A percentile compares a stretch with the other conserved stretches of the same genome.
These are phyloP conservation scores for Ctenodactylus gundi DNA, from an alignment of 2,113 vertebrate species.

Conservation along the genomic window DNA sequence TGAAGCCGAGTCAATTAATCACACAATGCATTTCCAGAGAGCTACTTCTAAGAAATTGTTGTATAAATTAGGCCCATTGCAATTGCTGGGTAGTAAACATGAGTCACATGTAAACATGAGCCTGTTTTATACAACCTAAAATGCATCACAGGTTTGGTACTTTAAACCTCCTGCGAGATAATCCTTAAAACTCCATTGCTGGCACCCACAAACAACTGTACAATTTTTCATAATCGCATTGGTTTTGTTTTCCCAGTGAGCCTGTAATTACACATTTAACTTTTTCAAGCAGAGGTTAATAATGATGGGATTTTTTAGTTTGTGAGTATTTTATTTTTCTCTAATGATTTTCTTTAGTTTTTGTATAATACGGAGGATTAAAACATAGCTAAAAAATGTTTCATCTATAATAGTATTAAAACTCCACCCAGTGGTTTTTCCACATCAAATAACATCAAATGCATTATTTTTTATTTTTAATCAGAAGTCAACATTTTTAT, in stretches of 20 bases:
- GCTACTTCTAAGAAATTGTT: slow-evolving; percentile 71
- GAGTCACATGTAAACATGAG: no score
- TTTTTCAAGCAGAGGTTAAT: slow-evolving; percentile 49
- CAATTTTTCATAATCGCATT: neutral
- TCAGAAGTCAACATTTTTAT: neutral
- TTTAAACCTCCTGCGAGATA: slow-evolving; percentile 40
- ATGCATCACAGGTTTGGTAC: neutral
- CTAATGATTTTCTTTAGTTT: slow-evolving; percentile 29
- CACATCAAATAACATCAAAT: neutral
- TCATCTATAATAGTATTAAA: slow-evolving; percentile 39
- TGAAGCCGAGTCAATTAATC: slow-evolving; percentile 77
- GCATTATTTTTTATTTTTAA: slow-evolving; percentile 27
- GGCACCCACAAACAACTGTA: neutral
- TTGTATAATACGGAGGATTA: neutral
- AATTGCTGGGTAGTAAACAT: slow-evolving; percentile 56
- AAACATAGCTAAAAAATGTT: slow-evolving; percentile 15
- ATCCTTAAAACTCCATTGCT: slow-evolving; percentile 44
- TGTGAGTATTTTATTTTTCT: slow-evolving; percentile 46
- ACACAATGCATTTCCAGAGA: slow-evolving; percentile 66
- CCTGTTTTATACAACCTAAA: neutral
- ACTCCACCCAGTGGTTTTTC: neutral
- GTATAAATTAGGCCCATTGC: slow-evolving; percentile 70
- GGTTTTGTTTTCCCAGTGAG: slow-evolving; percentile 37
- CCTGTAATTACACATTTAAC: slow-evolving; percentile 48
- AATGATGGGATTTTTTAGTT: slow-evolving; percentile 25